Evolutionary conservation across 2,113 vertebrate genomes (phyloP), one percentile per base, ranked within the genome.

Genomic region (Aix galericulata): DNA sequence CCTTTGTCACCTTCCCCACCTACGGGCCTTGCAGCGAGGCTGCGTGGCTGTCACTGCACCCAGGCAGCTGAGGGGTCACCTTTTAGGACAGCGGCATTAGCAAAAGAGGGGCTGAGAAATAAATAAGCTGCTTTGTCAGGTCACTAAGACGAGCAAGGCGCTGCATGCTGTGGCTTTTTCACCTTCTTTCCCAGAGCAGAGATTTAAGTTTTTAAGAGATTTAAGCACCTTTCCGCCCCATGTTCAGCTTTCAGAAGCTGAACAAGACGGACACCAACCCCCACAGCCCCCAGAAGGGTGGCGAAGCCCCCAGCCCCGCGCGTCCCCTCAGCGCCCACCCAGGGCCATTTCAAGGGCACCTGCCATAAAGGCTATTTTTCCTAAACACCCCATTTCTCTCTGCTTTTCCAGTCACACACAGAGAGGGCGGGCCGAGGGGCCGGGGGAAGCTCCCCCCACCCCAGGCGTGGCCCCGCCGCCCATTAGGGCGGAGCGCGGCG

Each of bases 401-500:
- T 52, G 12, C 25, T 55, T 27, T 17, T 56, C 14, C 53, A 31
- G 29, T 6, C 22, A 13, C 50, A 17, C 53, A 7, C 53, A 17
- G 11, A 40, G 16, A 9, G 11, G 25, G 26, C 10, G 46, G 46
- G 46, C 46, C 22, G 62, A 38, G 11, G 36, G 36, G 36, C 62
- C 48, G 22, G 6, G 48, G 18, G 22, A 11, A 50, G 9, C 20
- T 48, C 46, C 11, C 46, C 46, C 46, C 55, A 3, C 15, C 6
- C 13, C 9, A 21, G 73, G 67, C 72, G 68, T 40, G 97, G 83
- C 86, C 60, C 52, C 59, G n/a, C 38, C 53, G 1, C 27, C 86
- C 46, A 94, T 80, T 95, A 79, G 96, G 91, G 97, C 86, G 92
- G 92, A 68, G 29, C 15, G 59, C 8, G 34, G 6, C 5, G 44